Evolutionary conservation across 2,888 invertebrate species (phyloP), one percentile per base, ranked within the genome.

Genomic region (Anaspis maculata): DNA sequence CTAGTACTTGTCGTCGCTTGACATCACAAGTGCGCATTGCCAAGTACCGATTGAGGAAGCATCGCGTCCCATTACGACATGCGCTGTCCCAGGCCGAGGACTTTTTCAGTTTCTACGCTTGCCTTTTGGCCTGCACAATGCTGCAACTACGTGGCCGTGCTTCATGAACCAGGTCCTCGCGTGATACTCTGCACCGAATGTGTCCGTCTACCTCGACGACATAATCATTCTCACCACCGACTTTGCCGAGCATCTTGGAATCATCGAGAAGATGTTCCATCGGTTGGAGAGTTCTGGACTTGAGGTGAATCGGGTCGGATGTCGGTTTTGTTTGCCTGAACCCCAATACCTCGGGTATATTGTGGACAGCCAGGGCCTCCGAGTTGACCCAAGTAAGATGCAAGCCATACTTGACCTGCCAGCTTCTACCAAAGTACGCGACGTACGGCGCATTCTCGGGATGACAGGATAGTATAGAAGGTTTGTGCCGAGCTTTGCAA

Each of bases 111-210:
- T 59, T 25, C 38, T 23, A 1, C 41, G 49, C 0, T 42, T 58
- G 48, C 54, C 57, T 0, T 55, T 57, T 25, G 57, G 55, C 1
- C 24, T 55, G 1, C 35, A 42, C 4, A 50, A 52, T 13, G 45
- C 52, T 0, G 52, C 55, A 1, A 51, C 54, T 1, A 54, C 54
- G 2, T 58, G 45, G 28, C 56, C 56, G 30, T 33, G 52, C 1
- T 25, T 56, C 4, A 39, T 57, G 1, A 55, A 58, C 15, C 27
- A 26, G 3, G 31, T 57, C 2, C 27, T 56, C 1, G 50, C 51
- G 3, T 32, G 45, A 2, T 44, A 46, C 22, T 24, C 45, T 5
- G 34, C 43, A 32, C 47, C n/a, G 32, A 48, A 21, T 43, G 50
- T 15, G 24, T 42, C 33, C 23, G 45, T 11, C 38, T 56, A 15